Percentiles rank a stretch among this genome's conserved stretches.
phyloP scores from a whole-genome alignment of 2,797 vertebrate species.

The Mormyrus proboscirostris region DNA sequence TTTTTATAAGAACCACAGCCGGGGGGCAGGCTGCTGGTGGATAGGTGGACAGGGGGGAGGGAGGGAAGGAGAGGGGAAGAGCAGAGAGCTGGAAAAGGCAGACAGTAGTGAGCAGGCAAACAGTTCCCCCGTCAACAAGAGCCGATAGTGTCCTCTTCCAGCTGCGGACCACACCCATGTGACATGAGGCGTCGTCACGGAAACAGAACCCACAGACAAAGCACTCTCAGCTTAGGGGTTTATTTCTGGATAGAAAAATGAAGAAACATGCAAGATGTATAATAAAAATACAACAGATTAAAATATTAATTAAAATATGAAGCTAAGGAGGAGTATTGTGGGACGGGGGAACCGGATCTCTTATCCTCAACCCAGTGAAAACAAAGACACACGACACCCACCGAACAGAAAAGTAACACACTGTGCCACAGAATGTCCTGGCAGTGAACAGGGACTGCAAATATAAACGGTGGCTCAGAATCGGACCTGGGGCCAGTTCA shows the following conservation, averaged over 20 bases:
- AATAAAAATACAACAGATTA: neutral
- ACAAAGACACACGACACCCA: neutral
- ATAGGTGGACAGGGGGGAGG: constrained; percentile 14
- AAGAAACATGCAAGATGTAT: constrained; percentile 21
- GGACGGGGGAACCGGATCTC: neutral
- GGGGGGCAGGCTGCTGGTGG: neutral
- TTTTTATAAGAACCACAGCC: constrained; percentile 38
- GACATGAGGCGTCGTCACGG: neutral
- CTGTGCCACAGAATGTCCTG: neutral
- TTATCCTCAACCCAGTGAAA: neutral
- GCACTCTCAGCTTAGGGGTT: neutral
- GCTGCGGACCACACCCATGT: neutral
- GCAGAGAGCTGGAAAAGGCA: neutral
- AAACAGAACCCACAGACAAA: neutral
- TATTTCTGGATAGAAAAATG: neutral
- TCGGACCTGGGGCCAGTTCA: neutral
- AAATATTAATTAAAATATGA: constrained; percentile 11
- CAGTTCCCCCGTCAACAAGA: neutral
- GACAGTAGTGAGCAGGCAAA: neutral
- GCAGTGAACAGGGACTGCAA: neutral
- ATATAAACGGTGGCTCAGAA: neutral
- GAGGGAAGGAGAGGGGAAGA: neutral
- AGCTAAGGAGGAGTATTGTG: neutral
- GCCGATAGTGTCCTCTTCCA: neutral
- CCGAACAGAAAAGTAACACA: neutral